phyloP scores from a whole-genome alignment of 2,888 invertebrate species.

The Tethea ocularis region DNA sequence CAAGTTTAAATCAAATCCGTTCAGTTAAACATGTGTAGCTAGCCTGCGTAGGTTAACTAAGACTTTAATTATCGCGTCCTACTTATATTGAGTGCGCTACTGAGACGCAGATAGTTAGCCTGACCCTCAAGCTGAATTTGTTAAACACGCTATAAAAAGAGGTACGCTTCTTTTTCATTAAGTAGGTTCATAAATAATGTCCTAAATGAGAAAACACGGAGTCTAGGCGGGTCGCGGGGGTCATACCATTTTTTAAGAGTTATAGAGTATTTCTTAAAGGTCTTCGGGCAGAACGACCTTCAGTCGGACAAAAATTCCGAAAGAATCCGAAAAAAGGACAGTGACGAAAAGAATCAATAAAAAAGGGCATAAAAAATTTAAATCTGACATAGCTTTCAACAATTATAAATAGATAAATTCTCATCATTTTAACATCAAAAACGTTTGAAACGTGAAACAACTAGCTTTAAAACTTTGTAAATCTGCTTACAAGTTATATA shows the following conservation, averaged over 20 bases:
- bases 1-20: too few relatives aligned
- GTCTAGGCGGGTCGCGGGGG: too few relatives aligned
- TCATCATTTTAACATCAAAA: not conserved
- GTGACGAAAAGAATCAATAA: too few relatives aligned
- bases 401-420: not conserved
- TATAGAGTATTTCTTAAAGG: too few relatives aligned
- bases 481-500: not conserved
- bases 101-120: not conserved
- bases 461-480: not conserved
- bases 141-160: not conserved
- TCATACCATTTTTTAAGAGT: too few relatives aligned
- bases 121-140: not conserved
- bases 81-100: not conserved
- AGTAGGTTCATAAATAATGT: not conserved
- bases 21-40: too few relatives aligned
- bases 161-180: not conserved
- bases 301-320: too few relatives aligned
- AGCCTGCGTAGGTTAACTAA: not conserved
- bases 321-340: too few relatives aligned
- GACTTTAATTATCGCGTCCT: conserved; percentile 1
- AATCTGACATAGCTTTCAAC: too few relatives aligned
- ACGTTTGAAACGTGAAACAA: not conserved
- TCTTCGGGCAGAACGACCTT: too few relatives aligned
- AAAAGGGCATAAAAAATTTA: too few relatives aligned
- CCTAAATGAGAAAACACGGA: too few relatives aligned